Evolutionary conservation across 1,140 invertebrate genomes (phyloP), one percentile per base, ranked within the genome.

Genomic region (Psilanteris sp.): DNA sequence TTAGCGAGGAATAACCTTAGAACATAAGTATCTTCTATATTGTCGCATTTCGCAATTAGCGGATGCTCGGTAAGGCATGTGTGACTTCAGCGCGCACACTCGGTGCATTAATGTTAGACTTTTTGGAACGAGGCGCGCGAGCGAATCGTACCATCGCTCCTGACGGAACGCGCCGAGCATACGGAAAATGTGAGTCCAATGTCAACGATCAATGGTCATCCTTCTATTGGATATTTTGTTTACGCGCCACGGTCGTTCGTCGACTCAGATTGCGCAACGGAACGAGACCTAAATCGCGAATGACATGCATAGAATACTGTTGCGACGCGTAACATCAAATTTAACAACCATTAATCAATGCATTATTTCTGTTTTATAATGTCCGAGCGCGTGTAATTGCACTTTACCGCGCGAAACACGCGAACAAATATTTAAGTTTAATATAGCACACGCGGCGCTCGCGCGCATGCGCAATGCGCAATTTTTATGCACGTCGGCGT

Each of bases 31-130:
- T n/a, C 55, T 50, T 68, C 68, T 67, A 61, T 81, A 84, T 83
- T 85, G 83, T 80, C 77, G 46, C 54, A 83, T 85, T 81, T 83
- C 81, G 74, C 76, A 81, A 85, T 71, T 82, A 77, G 62, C 75
- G 81, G 82, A 85, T 79, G 70, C 62, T 26, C 44, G 7, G 18
- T 27, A 27, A 29, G 37, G 6, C 11, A 13, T 36, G 67, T 55
- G 55, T 71, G 67, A 43, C n/a, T 71, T 39, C 46, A 39, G 46
- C 67, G 46, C 48, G 26, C 74, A 77, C 50, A 78, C 66, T 55
- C 57, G 32, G 41, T 31, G 39, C 72, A 81, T 74, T 78, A 77
- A 77, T 22, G 11, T 22, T 34, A n/a, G 27, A 24, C 1, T 41
- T 68, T 46, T 24, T 14, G 37, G 36, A 68, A 54, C 62, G 29